Evolutionary conservation across 1,140 invertebrate genomes (phyloP).

Genomic region (Drosophila serrata): DNA sequence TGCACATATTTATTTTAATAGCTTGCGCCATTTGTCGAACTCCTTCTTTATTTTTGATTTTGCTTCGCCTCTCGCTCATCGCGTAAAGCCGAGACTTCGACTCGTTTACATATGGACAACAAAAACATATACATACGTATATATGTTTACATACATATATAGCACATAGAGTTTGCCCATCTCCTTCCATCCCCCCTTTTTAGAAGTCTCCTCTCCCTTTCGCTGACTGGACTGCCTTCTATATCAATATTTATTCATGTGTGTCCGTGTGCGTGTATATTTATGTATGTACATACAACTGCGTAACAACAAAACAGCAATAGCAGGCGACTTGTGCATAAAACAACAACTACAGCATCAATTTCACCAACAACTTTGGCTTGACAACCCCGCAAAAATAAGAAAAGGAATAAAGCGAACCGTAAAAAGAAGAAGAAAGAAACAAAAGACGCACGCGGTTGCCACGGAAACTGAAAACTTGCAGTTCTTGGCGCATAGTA

Average conservation of each 20-base stretch:
- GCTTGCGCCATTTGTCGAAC: conserved; percentile 63
- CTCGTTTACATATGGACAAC: conserved; percentile 36
- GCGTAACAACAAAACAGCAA: conserved; percentile 39
- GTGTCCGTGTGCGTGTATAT: conserved; percentile 20
- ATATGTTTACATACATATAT: neutral
- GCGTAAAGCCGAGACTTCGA: conserved; percentile 32
- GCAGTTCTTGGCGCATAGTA: conserved; percentile 29
- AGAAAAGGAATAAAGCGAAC: conserved; percentile 27
- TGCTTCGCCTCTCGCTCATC: conserved; percentile 26
- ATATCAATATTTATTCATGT: conserved; percentile 56
- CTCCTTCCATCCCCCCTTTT: neutral
- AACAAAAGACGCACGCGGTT: conserved; percentile 56
- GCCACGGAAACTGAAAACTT: conserved; percentile 57
- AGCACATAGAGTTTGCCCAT: neutral
- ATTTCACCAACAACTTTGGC: conserved; percentile 43
- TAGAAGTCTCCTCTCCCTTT: neutral
- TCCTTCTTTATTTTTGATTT: conserved; percentile 63
- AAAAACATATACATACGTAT: conserved; percentile 8
- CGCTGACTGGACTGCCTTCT: conserved; percentile 33
- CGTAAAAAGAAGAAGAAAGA: conserved; percentile 19
- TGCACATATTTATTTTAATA: conserved; percentile 61
- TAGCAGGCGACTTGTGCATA: conserved; percentile 33
- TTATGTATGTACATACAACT: conserved; percentile 48
- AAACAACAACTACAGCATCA: conserved; percentile 45
- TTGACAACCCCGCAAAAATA: conserved; percentile 45